Evolutionary conservation across 2,888 invertebrate species (phyloP).

Genomic region (Oscheius sp.): DNA sequence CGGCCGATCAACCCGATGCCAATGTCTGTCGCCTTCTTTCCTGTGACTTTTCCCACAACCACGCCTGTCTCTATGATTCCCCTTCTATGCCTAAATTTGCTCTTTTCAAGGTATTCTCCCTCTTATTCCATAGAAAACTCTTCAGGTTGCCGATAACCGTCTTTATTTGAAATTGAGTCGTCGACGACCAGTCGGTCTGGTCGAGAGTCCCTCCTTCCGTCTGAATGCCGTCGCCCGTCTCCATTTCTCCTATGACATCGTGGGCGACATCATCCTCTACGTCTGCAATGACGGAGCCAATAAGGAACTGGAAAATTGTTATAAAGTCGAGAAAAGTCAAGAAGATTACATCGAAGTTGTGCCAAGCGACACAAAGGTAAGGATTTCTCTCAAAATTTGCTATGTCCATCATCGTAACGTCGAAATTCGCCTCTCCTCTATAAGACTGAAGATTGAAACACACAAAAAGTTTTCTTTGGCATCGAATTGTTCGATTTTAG

Average conservation of each 20-base stretch:
- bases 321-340: conserved; percentile 60
- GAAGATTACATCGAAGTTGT: conserved; percentile 66
- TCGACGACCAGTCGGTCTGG: conserved; percentile 60
- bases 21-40: conserved; percentile 70
- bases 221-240: conserved; percentile 68
- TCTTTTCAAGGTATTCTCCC: conserved; percentile 39
- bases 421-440: too few species aligned
- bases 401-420: too few species aligned
- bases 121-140: not conserved
- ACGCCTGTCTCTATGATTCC: conserved; percentile 68
- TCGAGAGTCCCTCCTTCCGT: conserved; percentile 68
- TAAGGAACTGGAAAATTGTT: conserved; percentile 70
- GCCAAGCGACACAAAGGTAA: conserved; percentile 69
- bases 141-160: conserved; percentile 47
- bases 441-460: too few species aligned
- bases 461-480: not conserved
- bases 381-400: conserved; percentile 9
- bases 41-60: conserved; percentile 64
- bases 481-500: conserved; percentile 17
- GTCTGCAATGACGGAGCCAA: conserved; percentile 71
- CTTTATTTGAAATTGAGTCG: conserved; percentile 47
- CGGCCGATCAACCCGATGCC: conserved; percentile 58
- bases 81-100: conserved; percentile 56
- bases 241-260: conserved; percentile 61
- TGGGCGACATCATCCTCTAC: conserved; percentile 66